Evolutionary conservation across 2,797 vertebrate species (phyloP).

Genomic region (Dipus sagitta): DNA sequence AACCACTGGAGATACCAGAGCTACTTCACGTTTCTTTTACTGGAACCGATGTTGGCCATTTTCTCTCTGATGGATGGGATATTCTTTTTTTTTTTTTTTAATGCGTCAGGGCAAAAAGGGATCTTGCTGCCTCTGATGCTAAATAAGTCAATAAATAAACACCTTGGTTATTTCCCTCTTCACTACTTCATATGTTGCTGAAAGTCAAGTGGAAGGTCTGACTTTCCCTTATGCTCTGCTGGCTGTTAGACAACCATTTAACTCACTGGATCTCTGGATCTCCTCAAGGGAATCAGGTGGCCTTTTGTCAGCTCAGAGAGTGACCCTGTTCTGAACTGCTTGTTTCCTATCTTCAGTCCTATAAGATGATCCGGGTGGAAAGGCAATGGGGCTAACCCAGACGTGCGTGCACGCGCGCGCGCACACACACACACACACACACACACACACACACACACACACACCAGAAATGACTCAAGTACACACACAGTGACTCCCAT

Average conservation of each 20-base stretch:
- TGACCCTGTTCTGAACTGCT: slow-evolving; percentile 33
- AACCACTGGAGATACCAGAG: slow-evolving; percentile 69
- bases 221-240: background rate
- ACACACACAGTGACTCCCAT: background rate
- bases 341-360: slow-evolving; percentile 31
- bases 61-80: slow-evolving; percentile 12
- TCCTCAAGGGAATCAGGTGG: background rate
- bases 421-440: background rate
- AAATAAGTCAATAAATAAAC: background rate
- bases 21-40: slow-evolving; percentile 65
- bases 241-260: slow-evolving; percentile 56
- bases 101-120: background rate
- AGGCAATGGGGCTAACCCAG: background rate
- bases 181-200: too few species aligned
- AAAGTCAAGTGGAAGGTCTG: background rate
- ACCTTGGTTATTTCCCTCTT: background rate
- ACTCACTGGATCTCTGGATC: slow-evolving; percentile 48
- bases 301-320: slow-evolving; percentile 25
- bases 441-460: background rate
- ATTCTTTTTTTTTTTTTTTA: slow-evolving; percentile 35
- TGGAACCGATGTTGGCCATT: slow-evolving; percentile 52
- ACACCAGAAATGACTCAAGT: background rate
- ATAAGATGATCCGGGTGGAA: slow-evolving; percentile 45
- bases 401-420: too few species aligned
- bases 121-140: background rate